Conservation (phyloP, 2,797 vertebrate species). For the Sebastes baramenuke region DNA sequence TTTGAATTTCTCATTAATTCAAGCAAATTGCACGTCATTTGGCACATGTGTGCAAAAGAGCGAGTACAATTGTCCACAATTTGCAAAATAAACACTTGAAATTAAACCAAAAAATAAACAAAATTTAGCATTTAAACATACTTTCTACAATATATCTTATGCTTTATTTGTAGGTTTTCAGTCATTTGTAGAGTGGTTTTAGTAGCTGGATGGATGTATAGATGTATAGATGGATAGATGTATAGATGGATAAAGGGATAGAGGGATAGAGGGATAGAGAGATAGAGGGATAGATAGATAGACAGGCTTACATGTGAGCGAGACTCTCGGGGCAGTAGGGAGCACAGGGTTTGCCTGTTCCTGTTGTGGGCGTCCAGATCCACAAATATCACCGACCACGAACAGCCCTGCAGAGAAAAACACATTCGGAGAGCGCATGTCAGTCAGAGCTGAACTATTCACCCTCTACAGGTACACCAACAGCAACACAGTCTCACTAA, state of each 20-base stretch:
- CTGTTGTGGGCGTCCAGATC: constrained; percentile 98
- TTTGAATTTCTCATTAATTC: no score
- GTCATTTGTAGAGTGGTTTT: background rate
- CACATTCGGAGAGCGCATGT: constrained; percentile 11
- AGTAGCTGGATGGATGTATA: background rate
- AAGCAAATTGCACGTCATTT: no score
- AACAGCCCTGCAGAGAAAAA: constrained; percentile 85
- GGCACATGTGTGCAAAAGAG: no score
- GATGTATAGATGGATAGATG: no score
- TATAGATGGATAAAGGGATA: no score
- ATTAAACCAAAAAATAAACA: no score
- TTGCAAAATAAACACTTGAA: no score
- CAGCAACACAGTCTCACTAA: background rate
- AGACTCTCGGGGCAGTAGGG: constrained; percentile 93
- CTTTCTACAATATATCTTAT: no score
- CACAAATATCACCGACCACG: constrained; percentile 99
- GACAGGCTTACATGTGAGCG: constrained; percentile 92
- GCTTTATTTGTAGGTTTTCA: background rate
- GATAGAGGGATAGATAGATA: background rate
- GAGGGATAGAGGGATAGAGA: no score
- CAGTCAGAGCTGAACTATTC: constrained; percentile 23
- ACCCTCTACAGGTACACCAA: constrained; percentile 6
- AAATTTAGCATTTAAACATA: no score
- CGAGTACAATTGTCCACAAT: no score
- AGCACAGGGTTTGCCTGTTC: constrained; percentile 95